Evolutionary conservation across 92 coral and sea anemone genomes (phyloP), one percentile per base, ranked within the genome.

Genomic region (Heteractis magnifica): DNA sequence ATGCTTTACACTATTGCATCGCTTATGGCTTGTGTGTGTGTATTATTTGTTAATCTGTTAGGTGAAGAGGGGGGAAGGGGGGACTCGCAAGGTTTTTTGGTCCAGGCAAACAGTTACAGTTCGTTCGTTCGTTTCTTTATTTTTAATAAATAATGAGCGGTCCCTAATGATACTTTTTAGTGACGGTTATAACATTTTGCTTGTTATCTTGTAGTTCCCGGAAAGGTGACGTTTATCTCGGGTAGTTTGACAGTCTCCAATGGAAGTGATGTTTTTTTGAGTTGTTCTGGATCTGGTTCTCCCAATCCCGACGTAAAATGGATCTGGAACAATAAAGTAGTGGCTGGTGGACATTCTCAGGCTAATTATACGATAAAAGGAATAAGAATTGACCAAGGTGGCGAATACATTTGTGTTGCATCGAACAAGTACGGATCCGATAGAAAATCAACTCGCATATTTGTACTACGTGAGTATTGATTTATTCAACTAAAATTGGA

Each of bases 321-420:
- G 84, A 72, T 82, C 71, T 76, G 87, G 34, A 82, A 88, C 44
- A 80, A 81, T 71, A 56, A 15, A 14, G 72, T 87, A n/a, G 79
- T 93, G 3, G 85, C 59, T 12, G 77, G 82, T 51, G 86, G 86
- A 79, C 26, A 81, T 50, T 49, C 64, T 7, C 52, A 84, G 64
- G 78, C 79, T 13, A 93, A 87, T 71, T 87, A 89, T 79, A 91
- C 92, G 12, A 59, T 94, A 21, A 77, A 52, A 49, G 84, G 52
- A 49, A 81, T 84, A 41, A 79, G 81, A 49, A 65, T 60, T 1
- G 83, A 83, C 48, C 93, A 94, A 80, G 86, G 81, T 4, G 98
- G 97, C 9, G 81, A 56, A 41, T 97, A 97, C 77, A 74, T 79
- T 49, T 97, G 99, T 77, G 77, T 80, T n/a, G 95, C 98, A 1